Evolutionary conservation across 2,797 vertebrate species (phyloP).

Genomic region (Falco novaeseelandiae): DNA sequence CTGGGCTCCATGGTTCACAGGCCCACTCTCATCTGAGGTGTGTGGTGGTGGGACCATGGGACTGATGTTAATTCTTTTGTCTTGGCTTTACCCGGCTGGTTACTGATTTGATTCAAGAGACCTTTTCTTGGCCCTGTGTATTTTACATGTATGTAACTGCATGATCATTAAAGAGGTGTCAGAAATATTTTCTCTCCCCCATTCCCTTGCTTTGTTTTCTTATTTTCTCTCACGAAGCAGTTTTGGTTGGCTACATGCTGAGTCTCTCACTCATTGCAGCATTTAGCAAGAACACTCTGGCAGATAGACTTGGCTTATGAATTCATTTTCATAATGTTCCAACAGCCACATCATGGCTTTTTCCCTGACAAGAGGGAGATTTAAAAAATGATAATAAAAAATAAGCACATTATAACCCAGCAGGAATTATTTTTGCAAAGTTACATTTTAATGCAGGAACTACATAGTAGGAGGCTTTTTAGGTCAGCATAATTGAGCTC

Average conservation of each 20-base stretch:
- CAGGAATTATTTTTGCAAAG: constrained; percentile 71
- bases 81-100: background rate
- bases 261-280: constrained; percentile 68
- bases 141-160: constrained; percentile 23
- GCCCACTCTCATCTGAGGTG: background rate
- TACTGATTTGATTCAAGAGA: background rate
- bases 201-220: background rate
- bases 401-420: constrained; percentile 77
- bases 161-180: constrained; percentile 47
- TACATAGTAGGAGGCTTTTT: constrained; percentile 66
- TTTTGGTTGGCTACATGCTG: constrained; percentile 71
- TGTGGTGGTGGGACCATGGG: too few species aligned
- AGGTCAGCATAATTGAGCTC: constrained; percentile 73
- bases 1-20: background rate
- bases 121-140: background rate
- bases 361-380: constrained; percentile 64
- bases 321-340: constrained; percentile 79
- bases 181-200: constrained; percentile 22
- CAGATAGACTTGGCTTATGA: constrained; percentile 70
- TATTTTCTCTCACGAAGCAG: constrained; percentile 41
- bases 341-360: constrained; percentile 67
- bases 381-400: constrained; percentile 57
- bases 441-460: constrained; percentile 74
- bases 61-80: background rate
- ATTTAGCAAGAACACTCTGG: constrained; percentile 73